These are phyloP conservation scores for Ichneumon xanthorius DNA, from an alignment of 2,888 invertebrate species.

Conservation along the genomic window DNA sequence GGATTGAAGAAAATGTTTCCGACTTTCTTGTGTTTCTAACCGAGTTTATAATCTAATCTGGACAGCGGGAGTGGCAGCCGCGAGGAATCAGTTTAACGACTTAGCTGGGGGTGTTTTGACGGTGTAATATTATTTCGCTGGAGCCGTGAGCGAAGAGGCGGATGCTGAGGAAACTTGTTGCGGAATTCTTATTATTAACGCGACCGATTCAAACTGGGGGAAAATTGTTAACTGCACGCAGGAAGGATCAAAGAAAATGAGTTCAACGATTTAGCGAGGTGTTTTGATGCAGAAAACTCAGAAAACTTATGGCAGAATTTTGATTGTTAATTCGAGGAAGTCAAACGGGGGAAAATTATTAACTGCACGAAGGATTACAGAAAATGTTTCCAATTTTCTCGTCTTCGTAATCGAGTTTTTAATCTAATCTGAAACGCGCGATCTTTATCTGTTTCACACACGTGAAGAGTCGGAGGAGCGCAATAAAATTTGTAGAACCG, in stretches of 20 bases:
- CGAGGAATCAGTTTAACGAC: constrained; percentile 27
- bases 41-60: constrained; percentile 45
- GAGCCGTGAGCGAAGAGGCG: neutral
- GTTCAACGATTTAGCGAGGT: neutral
- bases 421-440: constrained; percentile 47
- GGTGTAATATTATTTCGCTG: constrained; percentile 11
- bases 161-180: neutral
- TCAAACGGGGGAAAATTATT: neutral
- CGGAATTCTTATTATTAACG: neutral
- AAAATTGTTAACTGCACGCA: neutral
- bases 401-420: neutral
- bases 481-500: neutral
- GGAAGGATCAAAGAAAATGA: neutral
- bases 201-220: neutral
- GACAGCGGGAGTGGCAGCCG: no score
- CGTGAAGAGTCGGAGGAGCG: neutral
- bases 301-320: neutral
- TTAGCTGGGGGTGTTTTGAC: constrained; percentile 16
- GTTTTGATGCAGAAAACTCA: neutral
- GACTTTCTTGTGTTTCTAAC: constrained; percentile 4
- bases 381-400: constrained; percentile 20
- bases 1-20: neutral
- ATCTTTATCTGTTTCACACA: neutral
- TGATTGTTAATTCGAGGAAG: neutral
- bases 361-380: neutral